Conservation (phyloP, 2,888 invertebrate genomes). For the Brachycybe producta region DNA sequence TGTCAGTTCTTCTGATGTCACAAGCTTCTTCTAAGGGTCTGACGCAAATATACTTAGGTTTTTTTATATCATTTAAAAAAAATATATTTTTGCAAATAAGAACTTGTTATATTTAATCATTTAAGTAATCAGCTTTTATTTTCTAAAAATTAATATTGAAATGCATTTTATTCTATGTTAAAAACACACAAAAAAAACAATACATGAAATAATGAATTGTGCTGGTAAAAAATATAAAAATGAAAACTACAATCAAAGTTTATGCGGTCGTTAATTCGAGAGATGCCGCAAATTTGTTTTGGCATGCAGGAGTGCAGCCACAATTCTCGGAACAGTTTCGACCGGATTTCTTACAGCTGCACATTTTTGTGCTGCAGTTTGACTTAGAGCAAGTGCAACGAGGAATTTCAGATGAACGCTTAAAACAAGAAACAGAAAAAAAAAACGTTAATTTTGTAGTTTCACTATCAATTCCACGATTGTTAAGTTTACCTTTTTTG, state of each 20-base stretch:
- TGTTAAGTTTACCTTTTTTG: background rate
- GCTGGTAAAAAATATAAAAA: too few species aligned
- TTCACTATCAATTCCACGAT: background rate
- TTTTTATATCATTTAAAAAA: too few species aligned
- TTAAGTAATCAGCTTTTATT: too few species aligned
- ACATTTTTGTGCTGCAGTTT: background rate
- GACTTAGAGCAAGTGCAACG: constrained; percentile 1
- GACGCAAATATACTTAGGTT: too few species aligned
- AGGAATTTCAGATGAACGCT: constrained; percentile 4
- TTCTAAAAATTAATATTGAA: too few species aligned
- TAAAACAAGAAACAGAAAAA: background rate
- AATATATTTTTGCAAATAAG: too few species aligned
- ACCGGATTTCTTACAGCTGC: background rate
- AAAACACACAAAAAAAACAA: too few species aligned
- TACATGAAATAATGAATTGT: background rate
- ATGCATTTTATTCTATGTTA: too few species aligned
- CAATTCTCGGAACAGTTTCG: background rate
- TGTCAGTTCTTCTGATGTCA: too few species aligned
- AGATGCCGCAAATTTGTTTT: background rate
- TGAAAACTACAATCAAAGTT: background rate
- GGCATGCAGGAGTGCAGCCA: background rate
- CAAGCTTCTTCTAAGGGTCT: too few species aligned
- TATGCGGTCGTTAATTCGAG: background rate
- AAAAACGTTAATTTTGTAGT: background rate
- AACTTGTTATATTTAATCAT: too few species aligned